Percentiles rank a stretch among this genome's conserved stretches.
Conservation (phyloP, 1,140 invertebrate genomes). For the Thrips palmi region DNA sequence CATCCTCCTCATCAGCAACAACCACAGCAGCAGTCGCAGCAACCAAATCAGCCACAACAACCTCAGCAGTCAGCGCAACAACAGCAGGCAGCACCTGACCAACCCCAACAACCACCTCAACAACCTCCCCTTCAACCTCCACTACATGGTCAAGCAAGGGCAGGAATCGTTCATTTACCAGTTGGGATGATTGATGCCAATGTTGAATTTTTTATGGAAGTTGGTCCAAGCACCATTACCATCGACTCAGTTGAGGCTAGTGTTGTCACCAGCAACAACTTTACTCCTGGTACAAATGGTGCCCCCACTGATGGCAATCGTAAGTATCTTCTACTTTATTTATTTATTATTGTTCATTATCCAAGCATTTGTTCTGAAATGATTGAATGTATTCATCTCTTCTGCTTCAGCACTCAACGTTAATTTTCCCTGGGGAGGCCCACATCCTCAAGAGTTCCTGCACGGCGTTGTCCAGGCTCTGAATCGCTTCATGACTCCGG, state of each 20-base stretch:
- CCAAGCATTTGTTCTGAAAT: too few species aligned
- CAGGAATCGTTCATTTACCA: constrained; percentile 11
- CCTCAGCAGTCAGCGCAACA: constrained; percentile 5
- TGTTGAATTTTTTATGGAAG: constrained; percentile 47
- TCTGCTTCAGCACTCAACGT: too few species aligned
- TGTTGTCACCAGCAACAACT: constrained; percentile 9
- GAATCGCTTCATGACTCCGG: too few species aligned
- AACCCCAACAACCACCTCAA: constrained; percentile 15
- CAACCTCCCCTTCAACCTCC: constrained; percentile 11
- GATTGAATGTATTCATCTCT: too few species aligned
- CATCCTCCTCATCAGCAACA: neutral
- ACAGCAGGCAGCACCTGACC: neutral
- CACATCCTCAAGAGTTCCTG: too few species aligned
- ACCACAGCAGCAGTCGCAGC: constrained; percentile 17
- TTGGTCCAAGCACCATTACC: constrained; percentile 38
- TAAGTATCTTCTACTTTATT: neutral
- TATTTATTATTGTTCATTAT: too few species aligned
- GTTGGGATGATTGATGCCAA: constrained; percentile 24
- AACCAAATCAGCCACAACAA: constrained; percentile 8
- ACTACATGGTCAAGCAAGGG: constrained; percentile 1
- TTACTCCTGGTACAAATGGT: too few species aligned
- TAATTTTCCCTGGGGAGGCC: too few species aligned
- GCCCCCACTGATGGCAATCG: too few species aligned
- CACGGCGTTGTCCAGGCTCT: too few species aligned
- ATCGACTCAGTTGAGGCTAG: constrained; percentile 33